These are phyloP conservation scores for Aspidiotus destructor DNA, from an alignment of 2,888 invertebrate genomes.

Conservation along the genomic window DNA sequence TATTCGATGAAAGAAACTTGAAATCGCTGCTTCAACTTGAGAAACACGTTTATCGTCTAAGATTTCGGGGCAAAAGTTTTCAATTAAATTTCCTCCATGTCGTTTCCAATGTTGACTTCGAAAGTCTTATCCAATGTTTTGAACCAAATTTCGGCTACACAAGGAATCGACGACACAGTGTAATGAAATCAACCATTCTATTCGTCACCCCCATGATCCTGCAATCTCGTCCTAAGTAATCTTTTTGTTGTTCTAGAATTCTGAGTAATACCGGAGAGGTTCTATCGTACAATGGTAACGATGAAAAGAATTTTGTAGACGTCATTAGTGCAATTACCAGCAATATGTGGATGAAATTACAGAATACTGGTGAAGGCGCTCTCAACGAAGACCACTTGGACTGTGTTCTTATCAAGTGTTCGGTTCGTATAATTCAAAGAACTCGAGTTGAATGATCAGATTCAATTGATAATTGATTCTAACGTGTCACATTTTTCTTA, in stretches of 20 bases:
- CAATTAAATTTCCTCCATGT: constrained; percentile 12
- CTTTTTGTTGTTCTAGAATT: constrained; percentile 1
- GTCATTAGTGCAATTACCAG: constrained; percentile 23
- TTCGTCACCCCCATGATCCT: not conserved
- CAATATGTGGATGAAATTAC: constrained; percentile 26
- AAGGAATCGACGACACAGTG: constrained; percentile 25
- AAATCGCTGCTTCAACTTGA: no score
- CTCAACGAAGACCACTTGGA: constrained; percentile 22
- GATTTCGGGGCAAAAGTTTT: no score
- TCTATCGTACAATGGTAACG: constrained; percentile 20
- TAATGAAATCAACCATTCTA: not conserved
- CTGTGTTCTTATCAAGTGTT: constrained; percentile 20
- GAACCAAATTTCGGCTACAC: constrained; percentile 15
- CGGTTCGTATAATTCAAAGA: not conserved
- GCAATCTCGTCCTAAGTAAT: not conserved
- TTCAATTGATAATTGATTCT: constrained; percentile 1
- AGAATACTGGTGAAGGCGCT: constrained; percentile 26
- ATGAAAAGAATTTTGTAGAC: constrained; percentile 25
- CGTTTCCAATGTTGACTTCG: constrained; percentile 30
- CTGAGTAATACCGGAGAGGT: constrained; percentile 25
- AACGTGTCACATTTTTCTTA: not conserved
- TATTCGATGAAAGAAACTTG: no score
- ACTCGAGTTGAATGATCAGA: no score
- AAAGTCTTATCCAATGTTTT: constrained; percentile 21
- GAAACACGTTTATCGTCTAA: no score